Evolutionary conservation across 2,797 vertebrate species (phyloP), one percentile per base, ranked within the genome.

Genomic region (Argya squamiceps): DNA sequence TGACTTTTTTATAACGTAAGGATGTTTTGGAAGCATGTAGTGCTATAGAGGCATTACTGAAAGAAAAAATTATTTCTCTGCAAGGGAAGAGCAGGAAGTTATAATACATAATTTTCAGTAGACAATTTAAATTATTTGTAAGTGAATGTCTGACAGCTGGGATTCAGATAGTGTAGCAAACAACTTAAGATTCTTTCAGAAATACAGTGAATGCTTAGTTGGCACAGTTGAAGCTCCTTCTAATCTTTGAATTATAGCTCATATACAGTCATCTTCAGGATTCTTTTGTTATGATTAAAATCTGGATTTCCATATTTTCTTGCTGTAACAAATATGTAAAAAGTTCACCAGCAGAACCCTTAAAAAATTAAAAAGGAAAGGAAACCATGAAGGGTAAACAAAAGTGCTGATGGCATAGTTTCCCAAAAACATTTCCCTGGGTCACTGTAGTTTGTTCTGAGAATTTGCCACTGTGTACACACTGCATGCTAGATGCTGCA

Each of bases 371-470:
- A 96, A 52, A 74, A 65, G 22, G 74, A 92, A 88, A 98, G 98
- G 98, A 98, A 98, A 96, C 96, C 58, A 41, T 88, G 95, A 96
- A 96, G 96, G 98, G 95, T 98, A 98, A 98, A 98, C 97, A 98
- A 95, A 98, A 97, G 95, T 97, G 95, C 98, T 98, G 98, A 98
- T 97, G 96, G 96, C 96, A 98, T 97, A 97, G 93, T 98, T 98
- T 98, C 96, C 96, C 96, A 96, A 95, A 98, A 97, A 96, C 95
- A 93, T 97, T 98, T 98, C 96, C 97, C 96, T 97, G 67, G 97
- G 97, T 98, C 98, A 98, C 68, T 95, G 94, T 86, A 95, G 93
- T 97, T 98, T 95, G 95, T 96, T 97, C 98, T 97, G 91, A 97
- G 86, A 97, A 94, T 98, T 96, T 97, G 97, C 98, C 93, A 93